Conservation (phyloP, 2,888 invertebrate species). For the Eupithecia inturbata region DNA sequence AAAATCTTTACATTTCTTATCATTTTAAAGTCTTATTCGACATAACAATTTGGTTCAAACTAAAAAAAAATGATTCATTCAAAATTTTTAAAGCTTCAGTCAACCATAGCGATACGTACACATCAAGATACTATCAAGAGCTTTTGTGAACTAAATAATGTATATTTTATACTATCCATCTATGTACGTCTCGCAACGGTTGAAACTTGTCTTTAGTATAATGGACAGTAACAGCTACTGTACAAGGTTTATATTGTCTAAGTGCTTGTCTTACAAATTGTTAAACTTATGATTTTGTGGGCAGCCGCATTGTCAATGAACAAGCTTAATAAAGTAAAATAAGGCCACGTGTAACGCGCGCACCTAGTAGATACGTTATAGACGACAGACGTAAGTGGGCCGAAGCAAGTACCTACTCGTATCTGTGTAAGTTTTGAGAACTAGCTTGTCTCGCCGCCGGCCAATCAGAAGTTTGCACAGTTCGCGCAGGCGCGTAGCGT, state of each 20-base stretch:
- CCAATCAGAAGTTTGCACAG: too few species aligned
- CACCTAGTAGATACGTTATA: too few species aligned
- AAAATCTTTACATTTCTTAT: constrained; percentile 44
- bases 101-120: constrained; percentile 10
- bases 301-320: background rate
- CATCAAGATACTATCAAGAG: background rate
- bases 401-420: too few species aligned
- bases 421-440: too few species aligned
- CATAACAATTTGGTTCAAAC: constrained; percentile 35
- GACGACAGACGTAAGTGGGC: too few species aligned
- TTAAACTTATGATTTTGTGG: background rate
- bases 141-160: background rate
- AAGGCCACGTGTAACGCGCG: too few species aligned
- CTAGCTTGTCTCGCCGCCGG: too few species aligned
- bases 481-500: too few species aligned
- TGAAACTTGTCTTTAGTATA: background rate
- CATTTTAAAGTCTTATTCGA: constrained; percentile 35
- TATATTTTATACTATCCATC: too few species aligned
- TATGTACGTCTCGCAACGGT: background rate
- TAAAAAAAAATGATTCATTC: constrained; percentile 3
- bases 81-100: background rate
- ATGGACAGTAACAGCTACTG: background rate
- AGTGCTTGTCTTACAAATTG: background rate
- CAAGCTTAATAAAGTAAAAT: background rate
- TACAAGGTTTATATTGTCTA: background rate